Percentiles rank a stretch among this genome's conserved stretches.
Conservation (phyloP, 2,113 vertebrate genomes). For the Callospermophilus lateralis region DNA sequence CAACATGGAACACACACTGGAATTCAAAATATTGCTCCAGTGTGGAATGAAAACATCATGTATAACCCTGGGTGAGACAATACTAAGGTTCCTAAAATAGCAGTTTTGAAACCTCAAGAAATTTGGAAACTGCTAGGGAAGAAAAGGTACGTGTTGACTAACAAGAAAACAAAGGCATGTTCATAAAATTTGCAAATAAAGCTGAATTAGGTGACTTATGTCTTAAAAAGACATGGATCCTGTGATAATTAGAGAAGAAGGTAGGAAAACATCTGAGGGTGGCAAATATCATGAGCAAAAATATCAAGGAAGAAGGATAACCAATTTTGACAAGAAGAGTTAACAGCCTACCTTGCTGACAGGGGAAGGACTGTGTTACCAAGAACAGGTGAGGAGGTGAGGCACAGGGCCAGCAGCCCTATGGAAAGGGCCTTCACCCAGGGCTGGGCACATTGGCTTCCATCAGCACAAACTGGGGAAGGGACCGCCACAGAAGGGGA, state of each 20-base stretch:
- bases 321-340: neutral
- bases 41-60: neutral
- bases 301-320: neutral
- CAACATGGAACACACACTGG: neutral
- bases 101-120: neutral
- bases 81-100: neutral
- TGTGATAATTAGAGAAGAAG: neutral
- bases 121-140: neutral
- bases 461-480: neutral
- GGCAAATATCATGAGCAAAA: slow-evolving; percentile 12
- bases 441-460: neutral
- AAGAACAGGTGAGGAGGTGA: neutral
- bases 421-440: no score
- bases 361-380: no score
- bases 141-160: neutral
- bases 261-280: neutral
- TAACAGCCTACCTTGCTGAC: neutral
- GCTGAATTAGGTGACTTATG: neutral
- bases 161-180: neutral
- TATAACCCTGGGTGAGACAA: neutral
- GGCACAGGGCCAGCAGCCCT: no score
- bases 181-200: neutral
- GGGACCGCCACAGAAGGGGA: no score
- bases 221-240: neutral
- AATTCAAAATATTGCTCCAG: neutral